phyloP scores from a whole-genome alignment of 2,888 invertebrate species.

The Polydrusus pterygomalis region DNA sequence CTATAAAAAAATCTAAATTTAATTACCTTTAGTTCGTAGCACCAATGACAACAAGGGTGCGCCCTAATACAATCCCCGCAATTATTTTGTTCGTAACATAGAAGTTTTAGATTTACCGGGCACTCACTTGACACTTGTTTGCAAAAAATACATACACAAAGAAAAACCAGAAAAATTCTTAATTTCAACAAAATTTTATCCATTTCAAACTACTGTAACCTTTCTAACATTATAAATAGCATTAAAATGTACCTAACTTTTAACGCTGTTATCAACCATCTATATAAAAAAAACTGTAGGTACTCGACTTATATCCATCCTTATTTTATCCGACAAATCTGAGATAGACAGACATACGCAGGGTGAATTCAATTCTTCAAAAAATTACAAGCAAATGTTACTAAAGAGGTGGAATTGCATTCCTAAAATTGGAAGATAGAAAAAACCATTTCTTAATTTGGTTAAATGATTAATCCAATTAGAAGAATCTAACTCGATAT shows the following conservation, averaged over 20 bases:
- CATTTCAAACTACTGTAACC: neutral
- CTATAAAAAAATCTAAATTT: slow-evolving; percentile 35
- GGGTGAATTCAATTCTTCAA: no score
- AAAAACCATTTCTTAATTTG: neutral
- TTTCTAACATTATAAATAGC: slow-evolving; percentile 4
- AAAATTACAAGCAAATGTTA: no score
- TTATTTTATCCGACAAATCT: neutral
- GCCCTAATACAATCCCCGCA: slow-evolving; percentile 63
- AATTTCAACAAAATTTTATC: neutral
- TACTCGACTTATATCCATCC: neutral
- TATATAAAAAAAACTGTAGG: neutral
- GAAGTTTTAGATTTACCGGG: slow-evolving; percentile 39
- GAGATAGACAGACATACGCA: neutral
- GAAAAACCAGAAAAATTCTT: neutral
- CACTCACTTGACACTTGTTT: slow-evolving; percentile 14
- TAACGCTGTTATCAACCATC: neutral
- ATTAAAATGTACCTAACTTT: slow-evolving; percentile 3
- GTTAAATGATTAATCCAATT: neutral
- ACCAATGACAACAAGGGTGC: slow-evolving; percentile 63
- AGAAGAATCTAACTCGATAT: neutral
- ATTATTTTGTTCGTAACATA: slow-evolving; percentile 59
- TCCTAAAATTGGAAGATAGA: no score
- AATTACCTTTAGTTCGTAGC: slow-evolving; percentile 63
- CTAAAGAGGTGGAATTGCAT: no score
- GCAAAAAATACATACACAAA: neutral